phyloP scores from a whole-genome alignment of 2,113 vertebrate genomes.

The Coregonus clupeaformis region DNA sequence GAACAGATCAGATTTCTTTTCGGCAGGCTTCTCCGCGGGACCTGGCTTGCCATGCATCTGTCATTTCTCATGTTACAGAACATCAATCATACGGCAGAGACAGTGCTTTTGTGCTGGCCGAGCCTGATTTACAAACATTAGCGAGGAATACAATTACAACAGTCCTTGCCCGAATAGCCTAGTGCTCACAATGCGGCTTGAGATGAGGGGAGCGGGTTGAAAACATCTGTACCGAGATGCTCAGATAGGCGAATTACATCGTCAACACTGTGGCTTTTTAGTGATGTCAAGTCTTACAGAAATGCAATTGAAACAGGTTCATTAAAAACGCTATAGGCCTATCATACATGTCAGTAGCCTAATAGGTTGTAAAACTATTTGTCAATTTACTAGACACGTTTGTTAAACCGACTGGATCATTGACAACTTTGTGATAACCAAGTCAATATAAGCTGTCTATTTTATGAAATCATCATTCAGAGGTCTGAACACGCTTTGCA shows the following conservation, averaged over 20 bases:
- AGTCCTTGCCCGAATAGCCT: constrained; percentile 63
- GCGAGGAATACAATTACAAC: constrained; percentile 87
- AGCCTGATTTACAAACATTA: constrained; percentile 91
- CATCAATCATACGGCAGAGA: constrained; percentile 86
- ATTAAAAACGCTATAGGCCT: too few species aligned
- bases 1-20: constrained; percentile 66
- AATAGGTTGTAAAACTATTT: too few species aligned
- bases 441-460: neutral
- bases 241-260: neutral
- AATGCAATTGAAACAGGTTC: too few species aligned
- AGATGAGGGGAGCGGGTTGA: constrained; percentile 36
- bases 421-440: too few species aligned
- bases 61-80: constrained; percentile 84
- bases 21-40: constrained; percentile 63
- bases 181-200: constrained; percentile 58
- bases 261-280: neutral
- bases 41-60: constrained; percentile 77
- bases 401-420: neutral
- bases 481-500: neutral
- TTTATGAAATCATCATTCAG: neutral
- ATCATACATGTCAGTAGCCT: too few species aligned
- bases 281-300: neutral
- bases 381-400: neutral
- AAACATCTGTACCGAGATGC: neutral
- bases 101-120: constrained; percentile 80